These are phyloP conservation scores for Holothuria scabra DNA, from an alignment of 53 echinoderm and acorn worm species.

Conservation along the genomic window DNA sequence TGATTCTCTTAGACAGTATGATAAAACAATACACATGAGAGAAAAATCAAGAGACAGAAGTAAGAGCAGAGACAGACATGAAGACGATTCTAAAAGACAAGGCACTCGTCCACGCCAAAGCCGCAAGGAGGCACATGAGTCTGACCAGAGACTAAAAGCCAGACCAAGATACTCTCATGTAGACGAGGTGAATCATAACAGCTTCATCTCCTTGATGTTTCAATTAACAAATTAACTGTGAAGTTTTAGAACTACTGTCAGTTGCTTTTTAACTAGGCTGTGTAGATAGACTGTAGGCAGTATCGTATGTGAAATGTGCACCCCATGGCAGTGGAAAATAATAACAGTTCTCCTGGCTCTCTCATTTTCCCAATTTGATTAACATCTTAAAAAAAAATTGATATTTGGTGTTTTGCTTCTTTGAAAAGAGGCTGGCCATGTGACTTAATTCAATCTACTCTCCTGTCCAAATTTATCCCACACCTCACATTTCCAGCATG, in stretches of 20 bases:
- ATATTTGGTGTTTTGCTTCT: background rate
- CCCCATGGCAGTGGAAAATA: slow-evolving; percentile 41
- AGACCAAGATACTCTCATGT: slow-evolving; percentile 13
- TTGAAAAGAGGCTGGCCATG: slow-evolving; percentile 3
- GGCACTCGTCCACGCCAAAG: slow-evolving; percentile 30
- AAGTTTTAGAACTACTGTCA: no score
- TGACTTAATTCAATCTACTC: background rate
- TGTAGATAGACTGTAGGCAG: no score
- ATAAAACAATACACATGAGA: background rate
- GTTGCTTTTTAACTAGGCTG: no score
- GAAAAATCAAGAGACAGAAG: slow-evolving; percentile 28
- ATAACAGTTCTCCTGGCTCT: slow-evolving; percentile 23
- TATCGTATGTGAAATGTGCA: slow-evolving; percentile 14
- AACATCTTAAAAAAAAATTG: background rate
- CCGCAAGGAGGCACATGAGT: slow-evolving; percentile 30
- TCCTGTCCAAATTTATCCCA: slow-evolving; percentile 1
- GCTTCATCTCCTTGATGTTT: no score
- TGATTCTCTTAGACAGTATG: background rate
- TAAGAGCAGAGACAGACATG: slow-evolving; percentile 44
- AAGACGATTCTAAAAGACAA: slow-evolving; percentile 7
- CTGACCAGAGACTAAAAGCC: slow-evolving; percentile 37
- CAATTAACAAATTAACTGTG: no score
- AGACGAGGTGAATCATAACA: slow-evolving; percentile 40
- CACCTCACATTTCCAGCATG: no score
- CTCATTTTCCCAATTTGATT: background rate